phyloP scores from a whole-genome alignment of 2,888 invertebrate genomes.

The Cerastis leucographa region DNA sequence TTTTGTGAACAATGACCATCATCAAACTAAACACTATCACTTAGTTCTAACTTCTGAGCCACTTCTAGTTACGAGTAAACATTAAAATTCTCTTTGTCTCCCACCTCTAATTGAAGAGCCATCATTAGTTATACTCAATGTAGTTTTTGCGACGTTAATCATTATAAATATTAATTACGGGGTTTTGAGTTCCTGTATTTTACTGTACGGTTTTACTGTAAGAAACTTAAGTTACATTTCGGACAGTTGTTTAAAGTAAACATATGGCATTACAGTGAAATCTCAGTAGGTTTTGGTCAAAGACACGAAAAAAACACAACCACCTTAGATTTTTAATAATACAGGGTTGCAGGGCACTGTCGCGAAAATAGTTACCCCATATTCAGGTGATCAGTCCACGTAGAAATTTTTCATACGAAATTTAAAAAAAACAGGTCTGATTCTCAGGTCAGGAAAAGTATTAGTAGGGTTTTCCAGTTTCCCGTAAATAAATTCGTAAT shows the following conservation, averaged over 20 bases:
- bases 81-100: constrained; percentile 46
- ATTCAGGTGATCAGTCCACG: too few relatives aligned
- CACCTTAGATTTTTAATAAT: background rate
- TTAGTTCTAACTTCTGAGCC: constrained; percentile 20
- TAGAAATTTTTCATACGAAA: too few relatives aligned
- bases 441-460: background rate
- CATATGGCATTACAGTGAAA: too few relatives aligned
- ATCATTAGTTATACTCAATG: constrained; percentile 38
- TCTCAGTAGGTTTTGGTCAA: background rate
- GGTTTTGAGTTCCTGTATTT: constrained; percentile 5
- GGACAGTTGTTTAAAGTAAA: background rate
- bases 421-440: background rate
- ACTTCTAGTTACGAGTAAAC: constrained; percentile 40
- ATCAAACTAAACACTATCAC: constrained; percentile 19
- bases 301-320: background rate
- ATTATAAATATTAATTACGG: constrained; percentile 44
- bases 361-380: too few relatives aligned
- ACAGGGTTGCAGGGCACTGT: too few relatives aligned
- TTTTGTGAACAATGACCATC: constrained; percentile 1
- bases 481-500: background rate
- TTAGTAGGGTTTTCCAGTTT: background rate
- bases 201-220: too few relatives aligned
- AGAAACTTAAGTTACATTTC: background rate
- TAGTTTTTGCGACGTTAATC: constrained; percentile 51
- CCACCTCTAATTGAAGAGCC: constrained; percentile 37